Evolutionary conservation across 2,113 vertebrate species (phyloP), one percentile per base, ranked within the genome.

Genomic region (Hystrix brachyura): DNA sequence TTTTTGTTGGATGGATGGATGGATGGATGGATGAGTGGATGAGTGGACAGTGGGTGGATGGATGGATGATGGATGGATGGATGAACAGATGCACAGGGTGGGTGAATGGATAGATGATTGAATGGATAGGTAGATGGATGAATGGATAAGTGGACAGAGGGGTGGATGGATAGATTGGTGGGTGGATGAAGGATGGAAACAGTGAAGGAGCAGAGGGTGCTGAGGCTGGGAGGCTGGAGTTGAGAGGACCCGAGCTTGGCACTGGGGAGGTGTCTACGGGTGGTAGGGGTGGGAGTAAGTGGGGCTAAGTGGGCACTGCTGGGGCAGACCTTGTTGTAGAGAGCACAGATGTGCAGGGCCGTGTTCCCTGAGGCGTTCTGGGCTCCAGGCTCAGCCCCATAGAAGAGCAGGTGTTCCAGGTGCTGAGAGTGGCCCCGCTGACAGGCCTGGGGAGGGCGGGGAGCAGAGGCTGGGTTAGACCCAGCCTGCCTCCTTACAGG

Each of bases 361-460:
- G 99, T 99, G 98, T 99, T 99, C 98, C 99, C 99, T 8, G 99
- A 99, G 90, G 99, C 99, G 62, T 99, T 99, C 98, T 99, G 99
- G 96, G 99, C 99, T 78, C 99, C 98, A 1, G 99, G 99, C 97
- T 99, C 99, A 0, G 99, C 99, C 76, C 99, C 99, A 0, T 99
- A 99, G 98, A 99, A 99, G 34, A 99, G 99, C 96, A 99, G 99
- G 94, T 99, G 99, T 95, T 99, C 99, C 98, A 99, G 98, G 94
- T 99, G 99, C 96, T 99, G 99, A 0, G 99, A 99, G 97, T 99
- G 99, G 0, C 99, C 99, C 8, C 99, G 98, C 96, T 99, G 96
- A 81, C 94, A 97, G 94, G 98, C 98, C 98, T 98, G 92, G 25
- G 32, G 86, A 13, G 82, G 17, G 82, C 4, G 19, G 18, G 51